A percentile compares a stretch with the other conserved stretches of the same genome.
Conservation (phyloP, 2,113 vertebrate species). For the Eudyptes chrysolophus region DNA sequence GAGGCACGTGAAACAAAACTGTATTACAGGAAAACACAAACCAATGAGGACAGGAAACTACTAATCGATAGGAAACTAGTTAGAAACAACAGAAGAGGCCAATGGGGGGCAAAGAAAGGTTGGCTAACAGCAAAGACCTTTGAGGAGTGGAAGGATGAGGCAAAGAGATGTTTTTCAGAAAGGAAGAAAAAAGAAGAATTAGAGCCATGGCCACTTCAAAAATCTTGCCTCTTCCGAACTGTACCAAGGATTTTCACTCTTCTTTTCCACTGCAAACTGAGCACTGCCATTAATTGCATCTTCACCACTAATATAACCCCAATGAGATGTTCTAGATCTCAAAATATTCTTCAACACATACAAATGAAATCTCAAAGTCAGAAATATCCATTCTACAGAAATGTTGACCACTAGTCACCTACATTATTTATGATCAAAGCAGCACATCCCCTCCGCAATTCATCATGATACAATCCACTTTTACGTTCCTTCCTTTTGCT, state of each 20-base stretch:
- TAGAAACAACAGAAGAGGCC: neutral
- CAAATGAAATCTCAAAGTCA: neutral
- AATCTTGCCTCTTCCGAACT: neutral
- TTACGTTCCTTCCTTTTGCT: neutral
- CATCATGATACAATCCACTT: neutral
- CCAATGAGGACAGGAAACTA: neutral
- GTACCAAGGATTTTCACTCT: neutral
- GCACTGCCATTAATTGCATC: neutral
- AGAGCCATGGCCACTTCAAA: neutral
- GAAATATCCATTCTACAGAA: neutral
- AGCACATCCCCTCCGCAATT: neutral
- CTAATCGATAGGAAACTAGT: neutral
- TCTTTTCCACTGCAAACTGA: neutral
- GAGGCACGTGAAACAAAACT: neutral
- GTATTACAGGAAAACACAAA: neutral
- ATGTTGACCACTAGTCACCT: neutral
- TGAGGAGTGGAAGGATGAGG: neutral
- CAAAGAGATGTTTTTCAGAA: neutral
- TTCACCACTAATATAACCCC: neutral
- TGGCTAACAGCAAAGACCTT: neutral
- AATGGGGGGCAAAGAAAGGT: fast-evolving
- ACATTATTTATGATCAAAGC: neutral
- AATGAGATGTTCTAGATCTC: neutral
- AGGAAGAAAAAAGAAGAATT: neutral
- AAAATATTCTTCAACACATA: neutral